A percentile compares a stretch with the other conserved stretches of the same genome.
These are phyloP conservation scores for Drosophila robusta DNA, from an alignment of 2,888 invertebrate genomes.

Conservation along the genomic window DNA sequence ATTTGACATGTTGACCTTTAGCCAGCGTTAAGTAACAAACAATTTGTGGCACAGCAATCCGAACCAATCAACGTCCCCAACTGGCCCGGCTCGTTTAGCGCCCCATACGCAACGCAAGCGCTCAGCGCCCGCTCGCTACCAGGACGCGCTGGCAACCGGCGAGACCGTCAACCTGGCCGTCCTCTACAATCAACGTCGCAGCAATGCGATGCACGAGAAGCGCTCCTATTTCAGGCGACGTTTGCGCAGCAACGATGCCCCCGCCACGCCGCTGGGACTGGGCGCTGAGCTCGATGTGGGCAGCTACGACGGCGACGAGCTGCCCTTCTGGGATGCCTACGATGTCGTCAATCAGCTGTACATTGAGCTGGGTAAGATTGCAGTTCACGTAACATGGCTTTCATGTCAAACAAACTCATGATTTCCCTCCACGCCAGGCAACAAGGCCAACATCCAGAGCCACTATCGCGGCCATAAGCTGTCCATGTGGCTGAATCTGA, in stretches of 20 bases:
- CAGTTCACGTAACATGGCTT: background rate
- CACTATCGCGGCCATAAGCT: slow-evolving; percentile 98
- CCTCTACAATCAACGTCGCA: slow-evolving; percentile 80
- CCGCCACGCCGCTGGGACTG: slow-evolving; percentile 39
- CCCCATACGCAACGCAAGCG: slow-evolving; percentile 50
- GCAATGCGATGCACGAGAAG: slow-evolving; percentile 80
- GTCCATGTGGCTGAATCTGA: slow-evolving; percentile 95
- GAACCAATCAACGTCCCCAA: slow-evolving; percentile 72
- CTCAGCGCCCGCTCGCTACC: slow-evolving; percentile 16
- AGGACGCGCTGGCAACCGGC: slow-evolving; percentile 25
- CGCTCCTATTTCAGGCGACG: slow-evolving; percentile 71
- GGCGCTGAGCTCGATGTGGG: slow-evolving; percentile 57
- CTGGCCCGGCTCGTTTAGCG: slow-evolving; percentile 12
- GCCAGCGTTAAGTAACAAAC: background rate
- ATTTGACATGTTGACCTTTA: background rate
- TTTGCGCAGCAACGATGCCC: slow-evolving; percentile 73
- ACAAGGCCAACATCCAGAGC: slow-evolving; percentile 91
- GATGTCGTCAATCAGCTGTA: slow-evolving; percentile 96
- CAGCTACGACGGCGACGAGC: slow-evolving; percentile 69
- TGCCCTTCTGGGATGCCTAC: slow-evolving; percentile 95
- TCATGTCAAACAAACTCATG: background rate
- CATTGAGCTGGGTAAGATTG: slow-evolving; percentile 89
- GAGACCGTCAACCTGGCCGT: slow-evolving; percentile 79
- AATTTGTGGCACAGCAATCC: slow-evolving; percentile 74
- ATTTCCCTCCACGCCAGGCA: slow-evolving; percentile 85